Evolutionary conservation across 2,797 vertebrate genomes (phyloP), one percentile per base, ranked within the genome.

Genomic region (Gadopsis marmoratus): DNA sequence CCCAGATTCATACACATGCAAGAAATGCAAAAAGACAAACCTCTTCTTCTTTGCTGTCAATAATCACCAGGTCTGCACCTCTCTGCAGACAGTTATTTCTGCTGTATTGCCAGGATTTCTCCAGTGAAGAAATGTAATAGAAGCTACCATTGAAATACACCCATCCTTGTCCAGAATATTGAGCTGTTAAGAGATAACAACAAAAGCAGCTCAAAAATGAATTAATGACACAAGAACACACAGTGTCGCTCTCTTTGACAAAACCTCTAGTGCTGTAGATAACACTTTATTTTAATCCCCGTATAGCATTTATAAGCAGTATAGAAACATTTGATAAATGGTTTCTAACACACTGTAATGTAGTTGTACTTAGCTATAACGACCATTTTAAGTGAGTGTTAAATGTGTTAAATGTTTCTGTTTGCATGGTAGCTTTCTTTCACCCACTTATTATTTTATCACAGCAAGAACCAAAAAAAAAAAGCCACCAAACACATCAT

Each of bases 31-130:
- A 26, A 23, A 13, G n/a, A 16, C 29, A 51, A 0, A 62, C 85
- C 85, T 86, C 81, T 58, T 90, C 88, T 4, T 71, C 67, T 70
- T n/a, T 74, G 43, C 39, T 76, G 76, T 81, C 79, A 35, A 88
- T 87, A 31, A 88, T 71, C 6, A 88, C 55, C 76, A 88, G 83
- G 68, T 90, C 83, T 23, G 67, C 74, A 4, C 3, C 74, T 56
- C 33, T 83, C 19, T 11, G 53, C n/a, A 4, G 56, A 59, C 88
- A 88, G 54, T 76, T 50, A 2, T 13, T 0, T 82, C 76, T 77
- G 4, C 88, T 87, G 1, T 60, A 35, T 7, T 48, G 1, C 86
- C 84, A 90, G 29, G 56, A 19, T 37, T 64, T 72, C 5, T 13
- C 1, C 3, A 0, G 3, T 7, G 13, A 0, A 0, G 82, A 86